Evolutionary conservation across 2,888 invertebrate species (phyloP).

Genomic region (Oligia strigilis): DNA sequence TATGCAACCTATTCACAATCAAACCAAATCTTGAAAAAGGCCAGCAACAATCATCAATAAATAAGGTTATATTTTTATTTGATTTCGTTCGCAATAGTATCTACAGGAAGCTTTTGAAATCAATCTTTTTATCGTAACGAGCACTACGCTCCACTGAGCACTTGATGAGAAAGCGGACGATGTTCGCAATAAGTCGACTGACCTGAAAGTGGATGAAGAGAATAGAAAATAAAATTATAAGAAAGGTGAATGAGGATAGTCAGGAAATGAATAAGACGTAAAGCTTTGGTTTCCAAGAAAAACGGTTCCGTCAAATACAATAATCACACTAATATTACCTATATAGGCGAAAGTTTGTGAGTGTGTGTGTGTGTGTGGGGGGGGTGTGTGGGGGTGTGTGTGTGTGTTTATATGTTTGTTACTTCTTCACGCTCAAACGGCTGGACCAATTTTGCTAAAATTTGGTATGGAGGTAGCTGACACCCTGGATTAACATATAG

Average conservation of each 20-base stretch:
- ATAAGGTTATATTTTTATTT: slow-evolving; percentile 14
- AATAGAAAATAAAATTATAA: not conserved
- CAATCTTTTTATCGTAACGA: slow-evolving; percentile 33
- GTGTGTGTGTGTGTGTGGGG: no score
- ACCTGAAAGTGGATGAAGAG: not conserved
- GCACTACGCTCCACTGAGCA: slow-evolving; percentile 18
- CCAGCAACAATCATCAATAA: slow-evolving; percentile 1
- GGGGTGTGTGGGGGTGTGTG: no score
- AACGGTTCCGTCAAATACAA: not conserved
- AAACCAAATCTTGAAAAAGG: not conserved
- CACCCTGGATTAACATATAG: no score
- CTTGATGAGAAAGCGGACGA: slow-evolving; percentile 32
- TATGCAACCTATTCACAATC: not conserved
- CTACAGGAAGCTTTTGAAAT: slow-evolving; percentile 31
- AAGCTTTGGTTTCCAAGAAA: not conserved
- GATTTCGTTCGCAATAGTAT: slow-evolving; percentile 1
- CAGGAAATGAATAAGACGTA: not conserved
- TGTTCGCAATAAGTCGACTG: slow-evolving; percentile 12
- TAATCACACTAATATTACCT: not conserved
- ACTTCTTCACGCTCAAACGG: no score
- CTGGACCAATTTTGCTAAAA: no score
- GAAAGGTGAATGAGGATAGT: not conserved
- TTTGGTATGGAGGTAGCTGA: no score
- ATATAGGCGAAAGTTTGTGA: no score
- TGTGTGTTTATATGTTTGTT: no score